phyloP scores from a whole-genome alignment of 1,140 invertebrate species.

The Monochamus saltuarius region DNA sequence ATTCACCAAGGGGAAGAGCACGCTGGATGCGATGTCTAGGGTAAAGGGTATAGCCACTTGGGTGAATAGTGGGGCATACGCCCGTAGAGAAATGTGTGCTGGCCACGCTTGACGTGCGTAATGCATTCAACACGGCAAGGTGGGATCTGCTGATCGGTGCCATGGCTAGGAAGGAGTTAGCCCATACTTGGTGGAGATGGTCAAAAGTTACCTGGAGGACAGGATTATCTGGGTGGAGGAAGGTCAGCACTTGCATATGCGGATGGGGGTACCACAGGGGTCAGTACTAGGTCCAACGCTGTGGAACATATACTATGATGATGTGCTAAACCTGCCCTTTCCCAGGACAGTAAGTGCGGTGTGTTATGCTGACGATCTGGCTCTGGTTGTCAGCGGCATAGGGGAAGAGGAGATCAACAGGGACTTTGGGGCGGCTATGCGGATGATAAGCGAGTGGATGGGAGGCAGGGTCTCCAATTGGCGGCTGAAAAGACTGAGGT shows the following conservation, averaged over 20 bases:
- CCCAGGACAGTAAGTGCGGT: slow-evolving; percentile 15
- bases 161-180: background rate
- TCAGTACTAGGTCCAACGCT: slow-evolving; percentile 50
- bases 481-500: background rate
- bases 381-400: background rate
- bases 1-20: slow-evolving; percentile 5
- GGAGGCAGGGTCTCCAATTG: background rate
- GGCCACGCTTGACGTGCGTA: slow-evolving; percentile 25
- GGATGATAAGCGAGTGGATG: background rate
- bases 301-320: slow-evolving; percentile 52
- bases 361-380: background rate
- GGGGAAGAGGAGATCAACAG: background rate
- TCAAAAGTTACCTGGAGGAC: background rate
- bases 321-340: slow-evolving; percentile 37
- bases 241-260: no score
- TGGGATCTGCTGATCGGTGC: slow-evolving; percentile 16
- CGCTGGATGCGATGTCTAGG: background rate
- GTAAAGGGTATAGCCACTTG: background rate
- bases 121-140: slow-evolving; percentile 28
- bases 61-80: background rate
- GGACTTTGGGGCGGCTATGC: background rate
- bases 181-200: no score
- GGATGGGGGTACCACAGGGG: slow-evolving; percentile 51
- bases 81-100: slow-evolving; percentile 2
- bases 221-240: background rate